Evolutionary conservation across 2,797 vertebrate species (phyloP), one percentile per base, ranked within the genome.

Genomic region (Propithecus deckenii): DNA sequence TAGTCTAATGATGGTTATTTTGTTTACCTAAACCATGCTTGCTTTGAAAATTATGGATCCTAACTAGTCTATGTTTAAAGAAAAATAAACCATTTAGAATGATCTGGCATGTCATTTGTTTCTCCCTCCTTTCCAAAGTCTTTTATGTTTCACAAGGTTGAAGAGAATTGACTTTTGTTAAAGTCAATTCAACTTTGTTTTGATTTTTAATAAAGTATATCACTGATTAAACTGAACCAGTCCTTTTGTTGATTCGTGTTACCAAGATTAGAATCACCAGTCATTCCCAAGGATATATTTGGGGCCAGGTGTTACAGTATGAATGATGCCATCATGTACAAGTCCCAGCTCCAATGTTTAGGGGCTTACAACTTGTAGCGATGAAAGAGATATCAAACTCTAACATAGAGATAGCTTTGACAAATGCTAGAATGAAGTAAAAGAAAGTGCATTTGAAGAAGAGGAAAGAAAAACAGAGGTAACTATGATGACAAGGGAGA

Each of bases 161-260:
- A 92, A 32, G 78, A 20, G n/a, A 86, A 46, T 23, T 59, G 28
- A 30, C 14, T 48, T 95, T 89, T 41, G 12, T 52, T 59, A 69
- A 67, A n/a, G n/a, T n/a, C n/a, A n/a, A n/a, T n/a, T n/a, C n/a
- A n/a, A 79, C 50, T 67, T 67, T 67, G 76, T 93, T 95, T 94
- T 52, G 63, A 63, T 79, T 75, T 93, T 94, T 87, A 91, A 61
- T 7, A 48, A 81, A 91, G 69, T 25, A 28, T 32, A 15, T 35
- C 18, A 71, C 7, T 75, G 43, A 20, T 89, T 41, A 83, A 83
- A 84, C 18, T 87, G 59, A 95, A 61, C 50, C 57, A 96, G 22
- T 41, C 22, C 28, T 80, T 79, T 85, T 23, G 5, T 72, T 86
- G 6, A 65, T 89, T 84, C 35, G 9, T 55, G 20, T 71, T 55